Base-by-base conservation (phyloP, 2,888 invertebrate genomes). In the Melinaea menophilus region DNA sequence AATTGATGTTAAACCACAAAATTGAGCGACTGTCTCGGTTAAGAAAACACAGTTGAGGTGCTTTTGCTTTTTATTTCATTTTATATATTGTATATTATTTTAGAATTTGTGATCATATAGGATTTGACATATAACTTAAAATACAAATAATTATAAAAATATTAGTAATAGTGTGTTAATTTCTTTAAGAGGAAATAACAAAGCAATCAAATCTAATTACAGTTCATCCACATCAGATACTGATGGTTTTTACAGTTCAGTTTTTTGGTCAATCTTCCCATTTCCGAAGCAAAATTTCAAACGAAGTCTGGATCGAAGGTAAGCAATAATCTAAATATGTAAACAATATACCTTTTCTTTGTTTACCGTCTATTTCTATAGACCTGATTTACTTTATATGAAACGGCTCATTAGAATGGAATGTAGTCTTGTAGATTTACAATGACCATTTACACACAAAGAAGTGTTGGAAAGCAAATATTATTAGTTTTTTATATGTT, bases 321-420 rank as follows among this genome's bases (percentile, higher is more conserved):
- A 51, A 51, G 2, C 22, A 31, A 48, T 22, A n/a, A 46, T 4
- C 3, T n/a, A 7, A 7, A 51, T 31, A 31, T 9, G 11, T 51
- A 5, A 48, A 48, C 22, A 41, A 41, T 51, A 51, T 31, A 51
- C 31, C 9, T 51, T 3, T 22, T 31, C 4, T 51, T 31, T 51
- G 51, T 51, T 31, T 7, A 31, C 51, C 4, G 51, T 51, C 47
- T 35, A 55, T 64, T 61, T 56, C 58, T 47, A 58, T 58, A 55
- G 46, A 57, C 55, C 56, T 48, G 57, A 64, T 55, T 61, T 48
- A 55, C 47, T 64, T 55, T 33, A 58, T 64, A 34, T 56, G 34
- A 31, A 57, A 35, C 46, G 35, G 61, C 22, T 61, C 61, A 64
- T 64, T 61, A 61, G 55, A 64, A 64, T 61, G 64, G 64, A 64